A percentile compares a stretch with the other conserved stretches of the same genome.
Evolutionary conservation across 2,113 vertebrate species (phyloP).

Genomic region (Fregata magnificens): DNA sequence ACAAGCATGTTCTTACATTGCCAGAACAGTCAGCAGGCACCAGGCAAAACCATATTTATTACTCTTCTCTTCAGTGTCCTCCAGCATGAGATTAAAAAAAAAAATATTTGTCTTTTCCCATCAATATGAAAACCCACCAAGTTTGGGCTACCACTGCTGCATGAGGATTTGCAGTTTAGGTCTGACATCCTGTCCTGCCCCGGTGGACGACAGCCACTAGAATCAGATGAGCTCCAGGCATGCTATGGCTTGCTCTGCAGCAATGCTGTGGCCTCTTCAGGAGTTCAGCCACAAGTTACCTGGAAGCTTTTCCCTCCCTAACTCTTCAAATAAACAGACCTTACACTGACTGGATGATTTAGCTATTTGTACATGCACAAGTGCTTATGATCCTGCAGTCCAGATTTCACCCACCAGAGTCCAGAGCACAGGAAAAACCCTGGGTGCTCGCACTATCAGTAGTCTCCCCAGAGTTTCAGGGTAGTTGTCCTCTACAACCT

Average conservation of each 20-base stretch:
- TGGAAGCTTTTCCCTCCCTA: not conserved
- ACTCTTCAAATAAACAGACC: not conserved
- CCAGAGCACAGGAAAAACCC: slow-evolving; percentile 86
- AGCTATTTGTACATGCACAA: not conserved
- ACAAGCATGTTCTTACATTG: fast-evolving
- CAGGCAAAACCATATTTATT: not conserved
- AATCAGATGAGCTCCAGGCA: not conserved
- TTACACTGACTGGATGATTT: not conserved
- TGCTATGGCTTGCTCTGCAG: not conserved
- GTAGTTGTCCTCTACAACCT: slow-evolving; percentile 86
- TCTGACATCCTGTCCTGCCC: not conserved
- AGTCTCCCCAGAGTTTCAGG: slow-evolving; percentile 83
- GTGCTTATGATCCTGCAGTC: not conserved
- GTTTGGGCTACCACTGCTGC: not conserved
- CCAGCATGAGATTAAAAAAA: not conserved
- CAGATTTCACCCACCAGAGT: slow-evolving; percentile 75
- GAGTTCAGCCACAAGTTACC: not conserved
- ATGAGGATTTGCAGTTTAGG: not conserved
- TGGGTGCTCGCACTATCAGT: slow-evolving; percentile 80
- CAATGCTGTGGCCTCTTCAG: not conserved
- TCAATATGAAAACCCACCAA: not conserved
- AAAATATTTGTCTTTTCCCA: not conserved
- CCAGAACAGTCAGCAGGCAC: not conserved
- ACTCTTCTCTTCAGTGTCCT: not conserved
- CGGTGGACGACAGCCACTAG: not conserved